A percentile compares a stretch with the other conserved stretches of the same genome.
phyloP scores from a whole-genome alignment of 1,140 invertebrate species.

The Calliphora vicina region DNA sequence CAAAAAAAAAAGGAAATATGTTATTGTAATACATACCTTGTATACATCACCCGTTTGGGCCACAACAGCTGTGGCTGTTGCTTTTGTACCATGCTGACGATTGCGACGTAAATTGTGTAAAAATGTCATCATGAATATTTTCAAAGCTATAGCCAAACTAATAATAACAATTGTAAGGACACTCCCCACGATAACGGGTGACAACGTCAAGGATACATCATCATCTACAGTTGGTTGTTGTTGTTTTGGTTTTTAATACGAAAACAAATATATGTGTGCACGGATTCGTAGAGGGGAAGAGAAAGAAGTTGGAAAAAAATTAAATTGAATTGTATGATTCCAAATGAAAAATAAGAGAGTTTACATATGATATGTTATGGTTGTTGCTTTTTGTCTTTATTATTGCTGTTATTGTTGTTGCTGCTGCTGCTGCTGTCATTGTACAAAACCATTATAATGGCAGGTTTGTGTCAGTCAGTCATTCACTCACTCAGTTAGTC shows the following conservation, averaged over 20 bases:
- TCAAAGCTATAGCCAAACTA: conserved; percentile 59
- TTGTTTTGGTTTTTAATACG: background rate
- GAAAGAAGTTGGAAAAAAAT: background rate
- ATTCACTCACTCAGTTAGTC: too few species aligned
- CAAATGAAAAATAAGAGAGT: background rate
- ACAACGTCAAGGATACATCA: conserved; percentile 57
- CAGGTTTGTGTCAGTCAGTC: background rate
- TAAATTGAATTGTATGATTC: background rate
- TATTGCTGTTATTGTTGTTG: background rate
- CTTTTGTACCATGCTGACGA: conserved; percentile 59
- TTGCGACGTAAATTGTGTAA: conserved; percentile 58
- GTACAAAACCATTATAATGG: background rate
- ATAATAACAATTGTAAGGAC: conserved; percentile 62
- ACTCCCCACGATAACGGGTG: conserved; percentile 60
- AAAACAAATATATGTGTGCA: background rate
- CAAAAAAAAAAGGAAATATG: background rate
- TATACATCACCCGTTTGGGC: conserved; percentile 56
- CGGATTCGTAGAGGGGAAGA: background rate
- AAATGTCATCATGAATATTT: conserved; percentile 60
- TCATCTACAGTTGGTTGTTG: conserved; percentile 45
- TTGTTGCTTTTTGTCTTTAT: background rate
- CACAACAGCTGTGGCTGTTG: conserved; percentile 49
- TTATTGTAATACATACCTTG: conserved; percentile 47
- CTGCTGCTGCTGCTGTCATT: conserved; percentile 1
- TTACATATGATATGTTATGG: background rate